phyloP scores from a whole-genome alignment of 2,797 vertebrate species.

The Anguilla marmorata region DNA sequence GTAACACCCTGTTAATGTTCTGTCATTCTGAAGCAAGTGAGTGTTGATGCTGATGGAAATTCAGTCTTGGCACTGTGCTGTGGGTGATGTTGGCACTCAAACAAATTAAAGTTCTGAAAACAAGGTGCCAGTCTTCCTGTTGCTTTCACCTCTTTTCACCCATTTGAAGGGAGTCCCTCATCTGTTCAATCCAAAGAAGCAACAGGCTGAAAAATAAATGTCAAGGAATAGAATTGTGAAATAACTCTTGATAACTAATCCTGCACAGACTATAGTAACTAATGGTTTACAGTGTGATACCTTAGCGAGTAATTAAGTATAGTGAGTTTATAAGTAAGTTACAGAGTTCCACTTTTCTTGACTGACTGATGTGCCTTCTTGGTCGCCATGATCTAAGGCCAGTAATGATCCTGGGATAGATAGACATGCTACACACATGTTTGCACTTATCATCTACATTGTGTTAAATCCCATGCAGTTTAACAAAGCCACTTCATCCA shows the following conservation, averaged over 20 bases:
- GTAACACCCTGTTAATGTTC: background rate
- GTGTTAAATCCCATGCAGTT: background rate
- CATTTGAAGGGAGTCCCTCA: background rate
- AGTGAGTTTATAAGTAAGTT: background rate
- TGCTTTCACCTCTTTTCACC: background rate
- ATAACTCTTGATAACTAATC: background rate
- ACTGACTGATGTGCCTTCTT: background rate
- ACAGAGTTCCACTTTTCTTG: background rate
- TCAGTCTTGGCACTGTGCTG: background rate
- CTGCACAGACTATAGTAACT: background rate
- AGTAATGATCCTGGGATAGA: background rate
- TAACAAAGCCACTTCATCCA: background rate
- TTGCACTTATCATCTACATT: background rate
- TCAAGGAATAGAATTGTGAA: background rate
- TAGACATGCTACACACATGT: background rate
- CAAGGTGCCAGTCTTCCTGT: background rate
- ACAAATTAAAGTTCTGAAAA: background rate
- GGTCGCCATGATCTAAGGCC: background rate
- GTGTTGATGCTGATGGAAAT: background rate
- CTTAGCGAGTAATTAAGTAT: background rate
- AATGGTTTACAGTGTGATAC: background rate
- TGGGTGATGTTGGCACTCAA: background rate
- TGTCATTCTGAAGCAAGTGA: background rate
- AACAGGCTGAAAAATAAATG: background rate
- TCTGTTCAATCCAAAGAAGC: background rate